Conservation (phyloP, 2,888 invertebrate genomes). For the Agonopterix subpropinquella region DNA sequence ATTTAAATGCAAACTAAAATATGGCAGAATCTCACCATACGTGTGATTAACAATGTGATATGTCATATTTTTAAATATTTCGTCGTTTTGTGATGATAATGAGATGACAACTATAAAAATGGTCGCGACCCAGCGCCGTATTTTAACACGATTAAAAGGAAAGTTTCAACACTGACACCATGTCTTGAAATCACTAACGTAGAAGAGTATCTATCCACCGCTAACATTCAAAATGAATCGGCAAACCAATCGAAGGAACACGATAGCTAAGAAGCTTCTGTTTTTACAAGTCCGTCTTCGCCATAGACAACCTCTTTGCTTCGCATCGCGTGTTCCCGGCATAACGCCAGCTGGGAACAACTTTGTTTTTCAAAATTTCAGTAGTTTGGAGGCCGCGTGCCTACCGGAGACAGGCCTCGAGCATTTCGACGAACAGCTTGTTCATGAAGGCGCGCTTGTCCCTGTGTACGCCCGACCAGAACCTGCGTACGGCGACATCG, state of each 20-base stretch:
- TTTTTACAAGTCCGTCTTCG: conserved; percentile 5
- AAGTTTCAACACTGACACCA: conserved; percentile 11
- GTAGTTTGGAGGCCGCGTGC: conserved; percentile 3
- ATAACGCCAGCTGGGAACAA: too few species aligned
- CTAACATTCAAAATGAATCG: not conserved
- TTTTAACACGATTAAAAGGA: not conserved
- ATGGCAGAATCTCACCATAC: conserved; percentile 15
- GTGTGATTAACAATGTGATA: conserved; percentile 13
- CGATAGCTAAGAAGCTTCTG: conserved; percentile 11
- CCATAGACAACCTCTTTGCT: not conserved
- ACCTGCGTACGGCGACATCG: conserved; percentile 90
- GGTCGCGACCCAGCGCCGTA: conserved; percentile 17
- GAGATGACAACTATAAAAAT: not conserved
- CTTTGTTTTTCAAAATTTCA: too few species aligned
- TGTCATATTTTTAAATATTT: conserved; percentile 11
- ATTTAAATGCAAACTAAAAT: conserved; percentile 39
- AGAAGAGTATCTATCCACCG: not conserved
- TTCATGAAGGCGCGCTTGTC: conserved; percentile 95
- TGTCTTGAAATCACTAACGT: conserved; percentile 3
- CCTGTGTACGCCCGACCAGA: conserved; percentile 92
- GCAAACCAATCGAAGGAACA: conserved; percentile 12
- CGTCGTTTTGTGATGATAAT: not conserved
- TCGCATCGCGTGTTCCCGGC: not conserved
- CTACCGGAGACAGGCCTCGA: conserved; percentile 85
- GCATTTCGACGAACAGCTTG: conserved; percentile 97